Evolutionary conservation across 2,888 invertebrate species (phyloP).

Genomic region (Drosophila dives): DNA sequence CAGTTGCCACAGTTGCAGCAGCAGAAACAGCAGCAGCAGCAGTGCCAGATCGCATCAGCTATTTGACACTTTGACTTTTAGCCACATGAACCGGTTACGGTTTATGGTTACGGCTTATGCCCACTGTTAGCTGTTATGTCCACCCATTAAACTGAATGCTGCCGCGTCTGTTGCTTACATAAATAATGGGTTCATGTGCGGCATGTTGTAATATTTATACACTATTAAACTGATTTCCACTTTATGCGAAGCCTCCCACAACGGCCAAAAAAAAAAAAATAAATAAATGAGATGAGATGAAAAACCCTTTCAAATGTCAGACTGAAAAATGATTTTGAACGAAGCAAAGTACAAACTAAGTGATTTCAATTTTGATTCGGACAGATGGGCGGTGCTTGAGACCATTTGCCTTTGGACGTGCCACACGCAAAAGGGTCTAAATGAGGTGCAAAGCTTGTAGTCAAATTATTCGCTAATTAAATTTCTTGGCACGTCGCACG

Average conservation of each 20-base stretch:
- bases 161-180: conserved; percentile 62
- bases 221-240: conserved; percentile 52
- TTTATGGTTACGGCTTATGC: conserved; percentile 35
- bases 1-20: conserved; percentile 29
- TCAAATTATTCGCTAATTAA: conserved; percentile 71
- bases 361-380: conserved; percentile 50
- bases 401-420: conserved; percentile 18
- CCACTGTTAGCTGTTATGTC: conserved; percentile 40
- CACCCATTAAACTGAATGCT: conserved; percentile 59
- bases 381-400: conserved; percentile 31
- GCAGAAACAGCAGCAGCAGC: conserved; percentile 24
- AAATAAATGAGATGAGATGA: too few relatives aligned
- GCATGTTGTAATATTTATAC: conserved; percentile 56
- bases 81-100: conserved; percentile 63
- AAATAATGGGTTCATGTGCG: conserved; percentile 67
- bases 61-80: conserved; percentile 69
- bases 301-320: conserved; percentile 11
- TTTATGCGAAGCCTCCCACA: conserved; percentile 14
- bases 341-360: conserved; percentile 17
- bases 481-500: conserved; percentile 70
- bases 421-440: conserved; percentile 12
- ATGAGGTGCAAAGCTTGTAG: conserved; percentile 57
- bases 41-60: conserved; percentile 54
- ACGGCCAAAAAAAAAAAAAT: background rate
- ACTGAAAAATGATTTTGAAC: conserved; percentile 44